A percentile compares a stretch with the other conserved stretches of the same genome.
phyloP scores from a whole-genome alignment of 2,888 invertebrate species.

The Galeopsomyia nigrocyanea region DNA sequence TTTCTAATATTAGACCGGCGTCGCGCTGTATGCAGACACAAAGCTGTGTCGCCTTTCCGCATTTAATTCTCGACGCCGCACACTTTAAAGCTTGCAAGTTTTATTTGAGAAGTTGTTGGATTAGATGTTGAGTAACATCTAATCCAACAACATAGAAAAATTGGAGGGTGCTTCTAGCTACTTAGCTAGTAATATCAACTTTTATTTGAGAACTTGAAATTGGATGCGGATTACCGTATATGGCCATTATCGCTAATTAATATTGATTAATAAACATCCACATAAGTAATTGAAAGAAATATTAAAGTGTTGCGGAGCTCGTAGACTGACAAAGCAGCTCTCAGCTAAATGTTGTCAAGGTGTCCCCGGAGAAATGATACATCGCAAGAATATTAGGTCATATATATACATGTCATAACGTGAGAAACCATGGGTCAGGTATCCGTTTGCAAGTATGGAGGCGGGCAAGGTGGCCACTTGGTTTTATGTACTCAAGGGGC shows the following conservation, averaged over 20 bases:
- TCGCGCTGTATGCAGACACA: slow-evolving; percentile 15
- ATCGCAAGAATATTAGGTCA: neutral
- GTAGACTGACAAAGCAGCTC: neutral
- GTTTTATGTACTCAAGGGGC: slow-evolving; percentile 8
- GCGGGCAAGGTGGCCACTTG: neutral
- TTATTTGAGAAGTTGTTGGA: no score
- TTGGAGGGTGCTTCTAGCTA: no score
- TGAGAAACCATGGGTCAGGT: neutral
- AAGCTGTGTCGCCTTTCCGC: slow-evolving; percentile 10
- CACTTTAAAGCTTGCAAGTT: slow-evolving; percentile 7
- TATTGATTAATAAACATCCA: no score
- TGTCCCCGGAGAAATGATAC: slow-evolving; percentile 21
- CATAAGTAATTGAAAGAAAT: no score
- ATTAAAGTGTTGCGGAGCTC: neutral
- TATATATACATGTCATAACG: neutral
- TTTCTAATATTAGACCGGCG: slow-evolving; percentile 53
- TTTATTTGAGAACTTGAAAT: no score
- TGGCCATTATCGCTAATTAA: no score
- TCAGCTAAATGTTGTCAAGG: slow-evolving; percentile 9
- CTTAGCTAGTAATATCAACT: no score
- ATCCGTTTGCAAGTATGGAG: slow-evolving; percentile 9
- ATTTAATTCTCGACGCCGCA: slow-evolving; percentile 7
- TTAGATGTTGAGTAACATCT: no score
- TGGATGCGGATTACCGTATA: no score
- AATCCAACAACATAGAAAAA: no score